A percentile compares a stretch with the other conserved stretches of the same genome.
Evolutionary conservation across 2,113 vertebrate genomes (phyloP).

Genomic region (Vombatus ursinus): DNA sequence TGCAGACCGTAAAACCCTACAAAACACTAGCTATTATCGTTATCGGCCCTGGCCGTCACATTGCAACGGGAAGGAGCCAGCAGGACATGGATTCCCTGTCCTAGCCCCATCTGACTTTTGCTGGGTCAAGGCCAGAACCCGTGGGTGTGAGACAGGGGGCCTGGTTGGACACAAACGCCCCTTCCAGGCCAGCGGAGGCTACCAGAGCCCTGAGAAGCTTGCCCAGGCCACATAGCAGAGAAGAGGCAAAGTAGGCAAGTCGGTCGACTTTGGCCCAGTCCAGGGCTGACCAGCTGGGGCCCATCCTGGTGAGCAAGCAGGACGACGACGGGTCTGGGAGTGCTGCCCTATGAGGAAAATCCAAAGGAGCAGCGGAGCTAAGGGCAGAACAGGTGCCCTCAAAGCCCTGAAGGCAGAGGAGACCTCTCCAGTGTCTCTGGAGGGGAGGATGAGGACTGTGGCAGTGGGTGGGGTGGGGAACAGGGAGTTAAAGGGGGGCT

Average conservation of each 20-base stretch:
- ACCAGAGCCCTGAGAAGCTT: not conserved
- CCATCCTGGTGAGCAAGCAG: not conserved
- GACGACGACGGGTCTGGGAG: not conserved
- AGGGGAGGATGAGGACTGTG: no score
- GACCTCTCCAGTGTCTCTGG: not conserved
- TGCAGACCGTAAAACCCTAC: not conserved
- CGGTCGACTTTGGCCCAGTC: no score
- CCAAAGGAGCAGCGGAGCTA: not conserved
- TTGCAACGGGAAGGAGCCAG: not conserved
- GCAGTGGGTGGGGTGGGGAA: no score
- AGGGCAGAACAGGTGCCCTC: not conserved
- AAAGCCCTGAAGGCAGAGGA: not conserved
- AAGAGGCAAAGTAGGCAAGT: not conserved
- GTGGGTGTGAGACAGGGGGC: not conserved
- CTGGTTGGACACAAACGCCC: not conserved
- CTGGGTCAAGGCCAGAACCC: no score
- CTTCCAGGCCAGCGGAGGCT: not conserved
- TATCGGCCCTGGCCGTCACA: fast-evolving
- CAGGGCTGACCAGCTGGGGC: not conserved
- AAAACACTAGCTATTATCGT: not conserved
- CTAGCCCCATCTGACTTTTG: not conserved
- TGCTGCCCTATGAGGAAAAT: not conserved
- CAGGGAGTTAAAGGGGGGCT: no score
- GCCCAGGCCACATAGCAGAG: not conserved
- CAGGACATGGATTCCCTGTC: not conserved